Conservation (phyloP, 2,797 vertebrate genomes). For the Gila robusta region DNA sequence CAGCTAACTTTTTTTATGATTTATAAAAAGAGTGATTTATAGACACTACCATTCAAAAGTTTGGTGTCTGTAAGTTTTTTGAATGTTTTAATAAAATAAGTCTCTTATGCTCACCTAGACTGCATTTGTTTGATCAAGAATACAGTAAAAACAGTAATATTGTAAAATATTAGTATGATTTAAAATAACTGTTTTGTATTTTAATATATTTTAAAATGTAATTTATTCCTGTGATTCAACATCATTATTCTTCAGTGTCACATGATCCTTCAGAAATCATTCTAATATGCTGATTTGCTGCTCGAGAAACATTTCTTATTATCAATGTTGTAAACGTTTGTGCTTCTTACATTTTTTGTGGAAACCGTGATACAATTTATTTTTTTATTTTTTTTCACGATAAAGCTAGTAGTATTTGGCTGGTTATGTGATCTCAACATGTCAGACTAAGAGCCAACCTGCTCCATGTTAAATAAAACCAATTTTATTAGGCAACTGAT, state of each 20-base stretch:
- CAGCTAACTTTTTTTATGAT: neutral
- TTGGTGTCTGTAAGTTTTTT: no score
- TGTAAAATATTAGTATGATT: neutral
- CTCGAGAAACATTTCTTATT: neutral
- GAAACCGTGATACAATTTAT: neutral
- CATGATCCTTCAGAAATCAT: neutral
- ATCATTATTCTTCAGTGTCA: neutral
- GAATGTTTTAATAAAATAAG: no score
- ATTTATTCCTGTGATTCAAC: neutral
- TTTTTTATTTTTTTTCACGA: neutral
- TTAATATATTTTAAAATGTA: no score
- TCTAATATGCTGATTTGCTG: neutral
- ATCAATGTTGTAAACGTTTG: neutral
- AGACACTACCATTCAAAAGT: no score
- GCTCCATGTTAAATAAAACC: neutral
- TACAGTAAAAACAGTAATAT: neutral
- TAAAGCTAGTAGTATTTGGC: neutral
- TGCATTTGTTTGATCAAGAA: neutral
- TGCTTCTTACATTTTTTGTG: neutral
- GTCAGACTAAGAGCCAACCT: neutral
- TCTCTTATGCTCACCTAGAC: neutral
- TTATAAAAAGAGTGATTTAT: neutral
- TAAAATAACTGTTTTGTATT: no score
- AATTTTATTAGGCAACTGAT: neutral
- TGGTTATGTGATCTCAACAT: neutral